A percentile compares a stretch with the other conserved stretches of the same genome.
phyloP scores from a whole-genome alignment of 2,797 vertebrate genomes.

The Spondyliosoma cantharus region DNA sequence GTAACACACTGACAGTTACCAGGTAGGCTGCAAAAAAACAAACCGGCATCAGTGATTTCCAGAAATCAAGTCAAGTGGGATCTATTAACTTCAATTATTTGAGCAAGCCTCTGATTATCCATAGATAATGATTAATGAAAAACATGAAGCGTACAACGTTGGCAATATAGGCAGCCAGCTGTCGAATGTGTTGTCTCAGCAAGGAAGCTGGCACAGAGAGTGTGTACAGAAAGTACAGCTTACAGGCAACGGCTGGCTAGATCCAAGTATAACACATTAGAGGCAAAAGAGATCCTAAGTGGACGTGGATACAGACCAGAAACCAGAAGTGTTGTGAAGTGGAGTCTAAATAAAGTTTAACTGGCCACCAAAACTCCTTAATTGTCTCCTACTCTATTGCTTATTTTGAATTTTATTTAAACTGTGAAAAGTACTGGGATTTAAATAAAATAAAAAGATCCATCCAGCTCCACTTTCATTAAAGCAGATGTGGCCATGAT shows the following conservation, averaged over 20 bases:
- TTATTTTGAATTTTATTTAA: too few relatives aligned
- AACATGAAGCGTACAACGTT: slow-evolving; percentile 1
- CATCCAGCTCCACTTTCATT: background rate
- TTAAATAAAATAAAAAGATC: background rate
- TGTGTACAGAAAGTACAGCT: slow-evolving; percentile 4
- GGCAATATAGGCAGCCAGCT: slow-evolving; percentile 34
- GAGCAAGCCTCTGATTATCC: slow-evolving; percentile 20
- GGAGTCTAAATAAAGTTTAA: background rate
- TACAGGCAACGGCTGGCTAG: background rate
- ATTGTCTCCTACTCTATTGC: too few relatives aligned
- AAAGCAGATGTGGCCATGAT: background rate
- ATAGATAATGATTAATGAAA: slow-evolving; percentile 38
- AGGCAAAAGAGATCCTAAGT: background rate
- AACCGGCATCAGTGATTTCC: background rate
- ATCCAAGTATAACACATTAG: background rate
- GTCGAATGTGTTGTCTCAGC: slow-evolving; percentile 45
- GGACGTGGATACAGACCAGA: background rate
- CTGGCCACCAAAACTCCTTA: too few relatives aligned
- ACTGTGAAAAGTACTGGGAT: too few relatives aligned
- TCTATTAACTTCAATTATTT: slow-evolving; percentile 12
- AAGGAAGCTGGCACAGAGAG: slow-evolving; percentile 20
- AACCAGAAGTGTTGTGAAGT: background rate
- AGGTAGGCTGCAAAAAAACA: background rate
- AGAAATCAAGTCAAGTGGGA: background rate
- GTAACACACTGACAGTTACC: background rate